phyloP scores from a whole-genome alignment of 1,140 invertebrate genomes.

The Drosophila cardini region DNA sequence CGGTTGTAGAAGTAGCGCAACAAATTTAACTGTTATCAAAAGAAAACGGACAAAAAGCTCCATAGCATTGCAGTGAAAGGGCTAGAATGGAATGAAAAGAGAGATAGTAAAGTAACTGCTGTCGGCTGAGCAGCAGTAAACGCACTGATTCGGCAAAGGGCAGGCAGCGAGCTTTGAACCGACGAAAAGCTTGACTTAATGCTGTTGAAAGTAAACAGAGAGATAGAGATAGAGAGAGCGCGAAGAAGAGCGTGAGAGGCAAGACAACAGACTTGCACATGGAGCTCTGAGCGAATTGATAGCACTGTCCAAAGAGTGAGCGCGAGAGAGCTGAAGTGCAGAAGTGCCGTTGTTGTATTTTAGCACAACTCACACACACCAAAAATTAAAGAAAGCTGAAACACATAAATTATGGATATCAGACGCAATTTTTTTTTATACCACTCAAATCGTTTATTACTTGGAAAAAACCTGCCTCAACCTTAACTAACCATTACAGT shows the following conservation, averaged over 20 bases:
- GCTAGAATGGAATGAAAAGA: neutral
- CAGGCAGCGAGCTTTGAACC: slow-evolving; percentile 6
- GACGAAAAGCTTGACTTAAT: slow-evolving; percentile 13
- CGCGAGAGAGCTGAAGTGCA: slow-evolving; percentile 1
- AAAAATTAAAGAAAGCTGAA: neutral
- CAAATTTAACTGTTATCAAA: slow-evolving; percentile 48
- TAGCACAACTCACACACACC: neutral
- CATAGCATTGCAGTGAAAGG: slow-evolving; percentile 31
- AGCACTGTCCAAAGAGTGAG: neutral
- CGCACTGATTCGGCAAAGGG: slow-evolving; percentile 10
- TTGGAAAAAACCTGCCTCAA: slow-evolving; percentile 14
- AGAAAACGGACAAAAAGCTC: slow-evolving; percentile 61
- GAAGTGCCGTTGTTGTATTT: neutral
- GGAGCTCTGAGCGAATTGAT: neutral
- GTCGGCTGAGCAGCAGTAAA: neutral
- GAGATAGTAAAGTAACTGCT: neutral
- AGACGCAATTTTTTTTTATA: neutral
- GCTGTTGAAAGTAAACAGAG: slow-evolving; percentile 1
- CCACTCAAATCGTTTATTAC: neutral
- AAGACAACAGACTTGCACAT: neutral
- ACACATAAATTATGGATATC: slow-evolving; percentile 2
- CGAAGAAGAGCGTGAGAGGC: neutral
- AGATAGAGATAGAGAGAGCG: neutral
- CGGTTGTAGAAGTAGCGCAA: slow-evolving; percentile 33
- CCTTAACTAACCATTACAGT: slow-evolving; percentile 44